Conservation (phyloP, 92 coral and sea anemone genomes). For the Zoanthus solanderi region DNA sequence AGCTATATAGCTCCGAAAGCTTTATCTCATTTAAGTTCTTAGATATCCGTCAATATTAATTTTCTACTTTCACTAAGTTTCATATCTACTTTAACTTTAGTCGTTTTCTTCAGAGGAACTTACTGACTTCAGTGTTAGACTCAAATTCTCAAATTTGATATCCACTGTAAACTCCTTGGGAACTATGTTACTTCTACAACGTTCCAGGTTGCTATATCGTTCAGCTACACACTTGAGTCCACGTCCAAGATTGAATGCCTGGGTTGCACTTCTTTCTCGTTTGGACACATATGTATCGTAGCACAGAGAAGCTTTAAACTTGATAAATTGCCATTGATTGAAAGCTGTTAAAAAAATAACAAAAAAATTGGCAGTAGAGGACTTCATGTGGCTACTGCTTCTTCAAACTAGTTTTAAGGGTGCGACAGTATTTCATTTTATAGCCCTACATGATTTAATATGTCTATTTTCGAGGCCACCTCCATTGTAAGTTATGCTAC, state of each 20-base stretch:
- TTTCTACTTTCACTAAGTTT: too few relatives aligned
- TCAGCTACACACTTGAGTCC: conserved; percentile 10
- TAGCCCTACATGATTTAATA: too few relatives aligned
- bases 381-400: too few relatives aligned
- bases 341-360: conserved; percentile 8
- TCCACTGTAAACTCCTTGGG: conserved; percentile 60
- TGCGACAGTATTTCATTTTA: too few relatives aligned
- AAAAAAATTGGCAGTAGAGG: neutral
- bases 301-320: neutral
- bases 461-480: too few relatives aligned
- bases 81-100: neutral
- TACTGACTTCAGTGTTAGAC: conserved; percentile 55
- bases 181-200: conserved; percentile 9
- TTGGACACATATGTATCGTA: neutral
- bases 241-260: neutral
- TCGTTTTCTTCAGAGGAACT: neutral
- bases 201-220: conserved; percentile 8
- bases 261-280: conserved; percentile 11
- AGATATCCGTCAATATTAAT: too few relatives aligned
- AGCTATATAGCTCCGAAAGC: too few relatives aligned
- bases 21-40: too few relatives aligned
- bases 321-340: neutral
- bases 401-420: too few relatives aligned
- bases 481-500: too few relatives aligned
- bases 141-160: conserved; percentile 54